Evolutionary conservation across 2,888 invertebrate species (phyloP).

Genomic region (Ceriagrion tenellum): DNA sequence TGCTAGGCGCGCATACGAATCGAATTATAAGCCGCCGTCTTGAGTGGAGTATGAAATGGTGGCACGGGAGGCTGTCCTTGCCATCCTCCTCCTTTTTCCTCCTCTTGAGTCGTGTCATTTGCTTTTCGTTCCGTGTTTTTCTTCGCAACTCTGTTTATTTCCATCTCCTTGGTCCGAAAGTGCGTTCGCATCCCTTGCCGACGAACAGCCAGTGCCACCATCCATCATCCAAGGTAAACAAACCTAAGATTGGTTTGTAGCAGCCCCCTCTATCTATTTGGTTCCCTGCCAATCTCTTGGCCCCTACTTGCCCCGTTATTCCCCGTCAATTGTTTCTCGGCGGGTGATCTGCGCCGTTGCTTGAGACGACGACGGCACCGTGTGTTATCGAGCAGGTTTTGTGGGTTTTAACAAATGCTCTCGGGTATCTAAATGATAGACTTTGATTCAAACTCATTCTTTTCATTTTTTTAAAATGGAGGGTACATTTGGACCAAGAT

Average conservation of each 20-base stretch:
- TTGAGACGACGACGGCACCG: neutral
- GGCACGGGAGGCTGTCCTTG: too few relatives aligned
- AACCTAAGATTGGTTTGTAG: neutral
- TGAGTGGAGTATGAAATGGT: neutral
- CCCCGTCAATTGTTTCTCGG: neutral
- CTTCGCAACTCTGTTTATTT: neutral
- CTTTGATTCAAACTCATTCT: too few relatives aligned
- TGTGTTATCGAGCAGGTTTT: too few relatives aligned
- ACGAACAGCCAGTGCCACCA: neutral
- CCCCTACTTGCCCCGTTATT: neutral
- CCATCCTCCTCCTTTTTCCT: neutral
- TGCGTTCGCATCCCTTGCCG: neutral
- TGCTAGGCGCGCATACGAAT: too few relatives aligned
- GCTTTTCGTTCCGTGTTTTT: neutral
- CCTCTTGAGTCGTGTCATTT: neutral
- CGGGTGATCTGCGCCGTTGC: neutral
- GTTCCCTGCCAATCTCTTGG: neutral
- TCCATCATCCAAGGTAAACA: conserved; percentile 32
- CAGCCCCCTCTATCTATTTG: neutral
- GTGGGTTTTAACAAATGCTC: too few relatives aligned
- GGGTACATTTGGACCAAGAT: too few relatives aligned
- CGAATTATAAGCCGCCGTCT: neutral
- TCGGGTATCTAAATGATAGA: too few relatives aligned
- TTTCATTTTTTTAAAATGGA: too few relatives aligned
- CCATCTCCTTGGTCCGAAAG: neutral